Evolutionary conservation across 2,797 vertebrate genomes (phyloP), one percentile per base, ranked within the genome.

Genomic region (Poeciliopsis infans): DNA sequence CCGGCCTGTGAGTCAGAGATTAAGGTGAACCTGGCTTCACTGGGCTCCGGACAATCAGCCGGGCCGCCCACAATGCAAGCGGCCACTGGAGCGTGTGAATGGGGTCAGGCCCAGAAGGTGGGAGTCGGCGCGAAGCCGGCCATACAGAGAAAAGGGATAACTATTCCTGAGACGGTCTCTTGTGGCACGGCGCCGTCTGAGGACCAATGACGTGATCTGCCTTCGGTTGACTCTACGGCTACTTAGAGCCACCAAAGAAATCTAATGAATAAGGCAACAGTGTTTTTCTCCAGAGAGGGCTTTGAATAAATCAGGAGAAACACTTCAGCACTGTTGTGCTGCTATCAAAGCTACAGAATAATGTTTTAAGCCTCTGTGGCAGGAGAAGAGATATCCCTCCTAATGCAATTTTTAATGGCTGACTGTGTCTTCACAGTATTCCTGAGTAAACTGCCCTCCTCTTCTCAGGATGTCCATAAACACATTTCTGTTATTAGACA

Each of bases 1-100:
- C 64, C 59, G 79, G 69, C 79, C 83, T 83, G 70, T 45, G 55
- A 70, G 79, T 74, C 74, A 46, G 57, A 77, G 69, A 78, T 61
- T 59, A 71, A 79, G 75, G 45, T 74, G 76, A 83, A 77, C 64
- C 66, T 66, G 59, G 18, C 72, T 72, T 84, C 47, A n/a, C 31
- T 25, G 28, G 73, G 25, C 66, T 72, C 72, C 23, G 76, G 0
- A 33, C 72, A 31, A 79, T 89, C 80, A 79, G 81, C 76, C 78
- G 33, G 39, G 39, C 70, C 47, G 79, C 41, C 76, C 84, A 80
- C 87, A 81, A 64, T 74, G 66, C 79, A 23, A 15, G 81, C 36
- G 86, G 15, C 59, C 83, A 89, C 82, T 3, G 74, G 81, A 86
- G 91, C 83, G 69, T 90, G 80, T 87, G 88, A 93, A 87, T 71